Conservation (phyloP, 2,113 vertebrate genomes). For the Notarius lentiginosus region DNA sequence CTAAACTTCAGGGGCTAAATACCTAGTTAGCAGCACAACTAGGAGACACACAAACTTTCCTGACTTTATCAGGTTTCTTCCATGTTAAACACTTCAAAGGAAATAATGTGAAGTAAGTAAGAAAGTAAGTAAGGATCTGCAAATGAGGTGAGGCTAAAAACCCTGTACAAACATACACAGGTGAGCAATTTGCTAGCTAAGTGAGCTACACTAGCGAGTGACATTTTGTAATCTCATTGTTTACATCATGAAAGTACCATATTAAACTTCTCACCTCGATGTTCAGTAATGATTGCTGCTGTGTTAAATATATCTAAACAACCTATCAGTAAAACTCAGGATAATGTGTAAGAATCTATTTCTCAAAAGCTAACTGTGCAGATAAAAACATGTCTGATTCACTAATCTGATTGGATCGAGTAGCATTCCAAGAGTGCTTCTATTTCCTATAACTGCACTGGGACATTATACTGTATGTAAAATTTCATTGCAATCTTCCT, state of each 20-base stretch:
- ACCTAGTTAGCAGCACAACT: background rate
- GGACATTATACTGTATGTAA: too few relatives aligned
- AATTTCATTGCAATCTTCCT: too few relatives aligned
- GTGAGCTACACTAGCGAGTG: background rate
- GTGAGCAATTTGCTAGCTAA: background rate
- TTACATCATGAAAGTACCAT: background rate
- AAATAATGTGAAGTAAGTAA: background rate
- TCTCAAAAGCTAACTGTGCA: background rate
- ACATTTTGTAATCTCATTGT: background rate
- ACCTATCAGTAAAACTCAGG: background rate
- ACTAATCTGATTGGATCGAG: background rate
- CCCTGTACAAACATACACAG: background rate
- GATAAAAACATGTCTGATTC: background rate
- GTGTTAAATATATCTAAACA: background rate
- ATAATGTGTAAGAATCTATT: background rate
- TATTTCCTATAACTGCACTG: too few relatives aligned
- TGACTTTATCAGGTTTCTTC: background rate
- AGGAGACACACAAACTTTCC: background rate
- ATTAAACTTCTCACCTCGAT: background rate
- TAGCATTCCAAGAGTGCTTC: too few relatives aligned
- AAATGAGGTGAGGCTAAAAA: background rate
- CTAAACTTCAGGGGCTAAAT: background rate
- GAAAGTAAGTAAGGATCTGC: background rate
- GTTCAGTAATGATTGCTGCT: background rate
- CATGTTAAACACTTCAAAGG: background rate